A percentile compares a stretch with the other conserved stretches of the same genome.
Evolutionary conservation across 2,113 vertebrate genomes (phyloP).

Genomic region (Micronycteris hirsuta): DNA sequence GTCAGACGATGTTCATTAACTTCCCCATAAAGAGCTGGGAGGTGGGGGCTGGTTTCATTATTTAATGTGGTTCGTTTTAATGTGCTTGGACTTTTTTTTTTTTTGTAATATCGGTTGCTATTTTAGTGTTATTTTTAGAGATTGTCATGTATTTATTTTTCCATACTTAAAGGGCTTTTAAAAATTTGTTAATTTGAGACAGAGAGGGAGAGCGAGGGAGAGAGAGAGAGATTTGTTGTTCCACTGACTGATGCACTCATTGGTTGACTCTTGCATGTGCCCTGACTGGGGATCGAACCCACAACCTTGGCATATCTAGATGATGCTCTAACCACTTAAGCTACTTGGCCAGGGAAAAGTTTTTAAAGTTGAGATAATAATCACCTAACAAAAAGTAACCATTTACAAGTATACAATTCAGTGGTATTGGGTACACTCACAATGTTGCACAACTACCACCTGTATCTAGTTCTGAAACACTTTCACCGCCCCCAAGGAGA

Average conservation of each 20-base stretch:
- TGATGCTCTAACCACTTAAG: too few relatives aligned
- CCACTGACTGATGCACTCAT: too few relatives aligned
- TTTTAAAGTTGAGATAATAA: neutral
- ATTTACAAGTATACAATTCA: neutral
- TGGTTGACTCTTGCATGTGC: too few relatives aligned
- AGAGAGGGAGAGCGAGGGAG: too few relatives aligned
- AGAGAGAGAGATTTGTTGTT: too few relatives aligned
- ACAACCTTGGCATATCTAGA: too few relatives aligned
- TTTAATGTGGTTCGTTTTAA: neutral
- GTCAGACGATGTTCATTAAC: too few relatives aligned
- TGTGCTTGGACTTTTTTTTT: neutral
- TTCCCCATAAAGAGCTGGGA: too few relatives aligned
- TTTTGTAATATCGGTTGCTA: neutral
- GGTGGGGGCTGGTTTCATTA: neutral
- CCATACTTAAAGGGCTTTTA: neutral
- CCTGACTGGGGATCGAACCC: too few relatives aligned
- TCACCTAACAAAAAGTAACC: neutral
- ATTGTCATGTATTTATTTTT: neutral
- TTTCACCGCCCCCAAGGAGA: neutral
- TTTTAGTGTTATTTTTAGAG: neutral
- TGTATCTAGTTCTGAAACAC: neutral
- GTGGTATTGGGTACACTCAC: neutral
- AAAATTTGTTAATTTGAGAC: too few relatives aligned
- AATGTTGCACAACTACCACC: fast-evolving
- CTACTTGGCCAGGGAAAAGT: too few relatives aligned